Evolutionary conservation across 2,888 invertebrate genomes (phyloP).

Genomic region (Acronicta psi): DNA sequence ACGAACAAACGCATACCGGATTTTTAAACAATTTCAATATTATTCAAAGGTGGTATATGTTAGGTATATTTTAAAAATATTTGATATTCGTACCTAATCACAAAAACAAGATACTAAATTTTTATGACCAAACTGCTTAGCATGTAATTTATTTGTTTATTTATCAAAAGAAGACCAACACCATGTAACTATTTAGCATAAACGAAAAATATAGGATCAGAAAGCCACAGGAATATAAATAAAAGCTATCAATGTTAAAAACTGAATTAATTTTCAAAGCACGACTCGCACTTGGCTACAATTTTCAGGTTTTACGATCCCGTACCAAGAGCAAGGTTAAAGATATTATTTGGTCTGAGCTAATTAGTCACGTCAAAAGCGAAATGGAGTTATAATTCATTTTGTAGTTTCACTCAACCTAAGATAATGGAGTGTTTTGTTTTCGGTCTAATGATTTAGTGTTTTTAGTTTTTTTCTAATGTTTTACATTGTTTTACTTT

Average conservation of each 20-base stretch:
- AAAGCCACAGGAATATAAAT: no score
- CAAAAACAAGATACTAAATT: constrained; percentile 43
- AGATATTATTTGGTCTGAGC: constrained; percentile 71
- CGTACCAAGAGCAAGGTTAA: constrained; percentile 71
- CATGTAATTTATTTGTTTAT: background rate
- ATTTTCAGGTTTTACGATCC: constrained; percentile 60
- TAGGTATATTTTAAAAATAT: background rate
- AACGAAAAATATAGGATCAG: no score
- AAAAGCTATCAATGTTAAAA: no score
- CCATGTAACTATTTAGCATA: no score
- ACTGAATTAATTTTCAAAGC: no score
- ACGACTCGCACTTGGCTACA: constrained; percentile 45
- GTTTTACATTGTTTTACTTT: background rate
- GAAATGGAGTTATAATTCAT: constrained; percentile 79
- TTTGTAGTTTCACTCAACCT: constrained; percentile 61
- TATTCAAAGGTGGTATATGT: no score
- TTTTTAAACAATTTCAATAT: no score
- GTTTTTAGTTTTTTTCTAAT: background rate
- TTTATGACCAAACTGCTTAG: constrained; percentile 42
- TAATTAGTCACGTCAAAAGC: constrained; percentile 82
- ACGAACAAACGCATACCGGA: no score
- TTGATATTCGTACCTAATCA: background rate
- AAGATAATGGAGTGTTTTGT: constrained; percentile 62
- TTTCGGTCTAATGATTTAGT: constrained; percentile 41
- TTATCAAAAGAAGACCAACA: no score